Percentiles rank a stretch among this genome's conserved stretches.
These are phyloP conservation scores for Notechis scutatus DNA, from an alignment of 2,113 vertebrate genomes.

Conservation along the genomic window DNA sequence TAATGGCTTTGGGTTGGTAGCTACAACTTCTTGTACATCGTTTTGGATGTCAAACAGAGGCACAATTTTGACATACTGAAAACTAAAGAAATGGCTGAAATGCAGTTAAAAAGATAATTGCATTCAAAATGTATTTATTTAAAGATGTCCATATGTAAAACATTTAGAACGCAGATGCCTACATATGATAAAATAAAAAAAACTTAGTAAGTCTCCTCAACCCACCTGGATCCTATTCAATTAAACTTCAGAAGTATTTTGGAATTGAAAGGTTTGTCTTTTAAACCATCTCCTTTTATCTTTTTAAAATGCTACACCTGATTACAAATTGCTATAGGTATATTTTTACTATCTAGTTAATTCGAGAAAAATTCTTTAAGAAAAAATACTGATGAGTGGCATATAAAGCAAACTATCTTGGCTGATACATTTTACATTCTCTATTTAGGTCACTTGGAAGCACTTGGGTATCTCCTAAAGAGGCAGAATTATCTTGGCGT, in stretches of 20 bases:
- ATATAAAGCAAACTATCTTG: neutral
- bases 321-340: neutral
- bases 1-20: neutral
- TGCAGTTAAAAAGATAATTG: slow-evolving; percentile 29
- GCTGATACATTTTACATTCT: neutral
- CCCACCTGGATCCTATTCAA: neutral
- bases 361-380: neutral
- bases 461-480: neutral
- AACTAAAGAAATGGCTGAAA: slow-evolving; percentile 23
- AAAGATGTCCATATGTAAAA: neutral
- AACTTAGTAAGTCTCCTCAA: neutral
- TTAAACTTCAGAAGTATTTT: too few species aligned
- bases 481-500: neutral
- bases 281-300: neutral
- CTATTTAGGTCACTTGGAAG: neutral
- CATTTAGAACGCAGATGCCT: neutral
- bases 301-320: neutral
- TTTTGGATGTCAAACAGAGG: neutral
- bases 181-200: neutral
- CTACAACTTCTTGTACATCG: neutral
- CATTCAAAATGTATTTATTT: slow-evolving; percentile 10
- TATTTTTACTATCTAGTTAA: neutral
- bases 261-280: neutral
- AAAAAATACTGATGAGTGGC: neutral
- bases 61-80: rapidly evolving